Evolutionary conservation across 2,888 invertebrate genomes (phyloP).

Genomic region (Microctonus aethiopoides): DNA sequence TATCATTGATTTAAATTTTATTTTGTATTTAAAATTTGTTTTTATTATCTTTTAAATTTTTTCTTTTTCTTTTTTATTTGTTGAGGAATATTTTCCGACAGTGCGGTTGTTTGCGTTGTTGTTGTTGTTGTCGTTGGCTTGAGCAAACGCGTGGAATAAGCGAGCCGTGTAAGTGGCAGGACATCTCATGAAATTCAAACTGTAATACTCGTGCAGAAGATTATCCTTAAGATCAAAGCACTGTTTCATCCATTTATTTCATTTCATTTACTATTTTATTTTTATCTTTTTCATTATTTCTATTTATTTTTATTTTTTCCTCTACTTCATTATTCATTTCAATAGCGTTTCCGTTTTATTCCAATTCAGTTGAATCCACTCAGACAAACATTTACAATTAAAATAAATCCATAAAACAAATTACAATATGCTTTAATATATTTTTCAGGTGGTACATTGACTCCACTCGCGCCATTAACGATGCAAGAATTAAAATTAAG

Average conservation of each 20-base stretch:
- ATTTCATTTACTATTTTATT: constrained; percentile 37
- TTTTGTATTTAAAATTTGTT: neutral
- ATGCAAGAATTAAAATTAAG: constrained; percentile 82
- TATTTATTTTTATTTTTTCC: constrained; percentile 17
- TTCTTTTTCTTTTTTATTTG: neutral
- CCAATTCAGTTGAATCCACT: neutral
- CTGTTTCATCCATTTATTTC: constrained; percentile 13
- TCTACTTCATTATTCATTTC: neutral
- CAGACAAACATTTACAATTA: neutral
- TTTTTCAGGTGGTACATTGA: constrained; percentile 74
- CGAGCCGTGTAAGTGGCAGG: constrained; percentile 59
- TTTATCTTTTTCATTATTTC: constrained; percentile 45
- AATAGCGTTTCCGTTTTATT: neutral
- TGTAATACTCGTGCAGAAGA: neutral
- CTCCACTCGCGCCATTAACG: constrained; percentile 79
- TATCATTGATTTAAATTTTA: neutral
- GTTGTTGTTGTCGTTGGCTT: neutral
- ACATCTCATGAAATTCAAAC: constrained; percentile 63
- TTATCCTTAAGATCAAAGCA: constrained; percentile 10
- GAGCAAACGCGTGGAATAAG: constrained; percentile 42
- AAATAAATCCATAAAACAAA: neutral
- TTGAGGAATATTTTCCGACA: neutral
- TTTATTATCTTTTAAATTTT: neutral
- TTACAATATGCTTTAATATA: constrained; percentile 38
- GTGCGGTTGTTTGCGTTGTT: neutral